Percentiles rank a stretch among this genome's conserved stretches.
These are phyloP conservation scores for Stictonetta naevosa DNA, from an alignment of 2,113 vertebrate species.

Conservation along the genomic window DNA sequence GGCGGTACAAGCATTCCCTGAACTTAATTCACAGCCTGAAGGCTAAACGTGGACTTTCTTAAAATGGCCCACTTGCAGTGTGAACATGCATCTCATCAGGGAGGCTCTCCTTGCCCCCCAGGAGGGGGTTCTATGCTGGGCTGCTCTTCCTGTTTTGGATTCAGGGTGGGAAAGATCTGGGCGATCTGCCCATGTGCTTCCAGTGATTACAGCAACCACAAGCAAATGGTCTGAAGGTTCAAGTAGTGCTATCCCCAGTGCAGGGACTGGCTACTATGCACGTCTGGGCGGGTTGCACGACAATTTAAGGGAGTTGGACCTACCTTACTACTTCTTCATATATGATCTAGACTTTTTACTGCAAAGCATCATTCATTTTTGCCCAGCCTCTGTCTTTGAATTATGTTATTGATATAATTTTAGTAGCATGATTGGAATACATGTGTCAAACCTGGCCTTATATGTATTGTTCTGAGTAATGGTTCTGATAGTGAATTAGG, in stretches of 20 bases:
- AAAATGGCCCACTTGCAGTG: not conserved
- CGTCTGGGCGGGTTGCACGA: not conserved
- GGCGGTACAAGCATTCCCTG: not conserved
- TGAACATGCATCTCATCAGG: not conserved
- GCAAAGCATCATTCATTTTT: not conserved
- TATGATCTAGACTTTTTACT: not conserved
- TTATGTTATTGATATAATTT: not conserved
- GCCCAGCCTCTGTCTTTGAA: not conserved
- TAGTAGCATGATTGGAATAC: not conserved
- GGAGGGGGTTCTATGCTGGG: not conserved
- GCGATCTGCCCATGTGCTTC: not conserved
- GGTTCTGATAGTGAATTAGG: not conserved
- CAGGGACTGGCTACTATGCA: fast-evolving
- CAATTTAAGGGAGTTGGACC: not conserved
- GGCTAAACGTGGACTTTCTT: not conserved
- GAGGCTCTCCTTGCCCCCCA: not conserved
- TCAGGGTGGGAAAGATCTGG: not conserved
- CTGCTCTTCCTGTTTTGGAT: not conserved
- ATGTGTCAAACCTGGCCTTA: not conserved
- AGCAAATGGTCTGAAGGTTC: not conserved
- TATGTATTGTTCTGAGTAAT: fast-evolving
- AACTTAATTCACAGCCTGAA: not conserved
- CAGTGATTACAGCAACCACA: not conserved
- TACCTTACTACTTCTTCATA: not conserved
- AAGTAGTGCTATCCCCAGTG: not conserved